Percentiles rank a stretch among this genome's conserved stretches.
phyloP scores from a whole-genome alignment of 2,888 invertebrate species.

The Euplagia quadripunctaria region DNA sequence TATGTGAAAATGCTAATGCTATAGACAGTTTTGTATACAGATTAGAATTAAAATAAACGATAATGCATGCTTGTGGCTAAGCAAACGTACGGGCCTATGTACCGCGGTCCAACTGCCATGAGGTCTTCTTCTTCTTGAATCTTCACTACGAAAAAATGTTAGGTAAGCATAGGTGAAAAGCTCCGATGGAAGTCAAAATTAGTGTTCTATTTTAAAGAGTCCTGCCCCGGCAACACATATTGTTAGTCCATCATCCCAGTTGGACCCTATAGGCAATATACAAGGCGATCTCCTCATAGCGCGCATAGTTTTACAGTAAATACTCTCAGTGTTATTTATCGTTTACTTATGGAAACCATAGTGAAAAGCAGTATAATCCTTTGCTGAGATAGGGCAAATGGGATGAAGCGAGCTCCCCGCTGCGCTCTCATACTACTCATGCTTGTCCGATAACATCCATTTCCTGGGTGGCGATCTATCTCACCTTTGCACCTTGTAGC shows the following conservation, averaged over 20 bases:
- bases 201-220: background rate
- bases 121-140: too few relatives aligned
- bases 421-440: conserved; percentile 60
- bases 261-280: background rate
- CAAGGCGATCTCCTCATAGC: too few relatives aligned
- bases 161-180: background rate
- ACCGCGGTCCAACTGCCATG: background rate
- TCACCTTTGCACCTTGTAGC: conserved; percentile 65
- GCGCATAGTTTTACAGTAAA: too few relatives aligned
- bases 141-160: background rate
- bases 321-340: conserved; percentile 5
- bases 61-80: too few relatives aligned
- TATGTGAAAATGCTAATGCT: too few relatives aligned
- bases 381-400: conserved; percentile 56
- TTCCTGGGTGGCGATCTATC: conserved; percentile 71
- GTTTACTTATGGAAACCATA: conserved; percentile 46
- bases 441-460: conserved; percentile 70
- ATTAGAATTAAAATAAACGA: too few relatives aligned
- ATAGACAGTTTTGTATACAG: too few relatives aligned
- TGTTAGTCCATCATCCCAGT: background rate
- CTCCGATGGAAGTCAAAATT: background rate
- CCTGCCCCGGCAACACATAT: background rate
- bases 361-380: conserved; percentile 50
- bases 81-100: too few relatives aligned
- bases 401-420: conserved; percentile 63